These are phyloP conservation scores for Myotis davidii DNA, from an alignment of 2,113 vertebrate species.

Conservation along the genomic window DNA sequence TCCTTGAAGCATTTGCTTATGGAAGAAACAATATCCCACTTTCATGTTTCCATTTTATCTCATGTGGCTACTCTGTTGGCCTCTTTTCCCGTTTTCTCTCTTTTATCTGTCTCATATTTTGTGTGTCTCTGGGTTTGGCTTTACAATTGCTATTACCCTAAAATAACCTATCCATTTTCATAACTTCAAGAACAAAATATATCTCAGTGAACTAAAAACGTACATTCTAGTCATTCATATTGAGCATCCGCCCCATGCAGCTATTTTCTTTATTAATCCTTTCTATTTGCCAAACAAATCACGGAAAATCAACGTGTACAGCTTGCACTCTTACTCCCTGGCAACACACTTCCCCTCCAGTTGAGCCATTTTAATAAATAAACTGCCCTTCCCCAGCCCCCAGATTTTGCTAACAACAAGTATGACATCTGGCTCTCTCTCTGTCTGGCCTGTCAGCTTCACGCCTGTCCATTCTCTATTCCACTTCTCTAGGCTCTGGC, in stretches of 20 bases:
- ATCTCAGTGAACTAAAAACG: background rate
- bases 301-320: background rate
- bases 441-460: background rate
- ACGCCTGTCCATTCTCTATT: background rate
- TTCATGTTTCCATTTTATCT: background rate
- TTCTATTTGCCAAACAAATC: background rate
- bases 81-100: background rate
- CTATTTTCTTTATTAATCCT: background rate
- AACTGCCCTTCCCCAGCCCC: background rate
- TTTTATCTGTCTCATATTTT: background rate
- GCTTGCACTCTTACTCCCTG: background rate
- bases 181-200: background rate
- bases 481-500: background rate
- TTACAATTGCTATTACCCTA: background rate
- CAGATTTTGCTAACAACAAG: background rate
- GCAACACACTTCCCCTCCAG: background rate
- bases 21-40: background rate
- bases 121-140: background rate
- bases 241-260: background rate
- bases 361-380: background rate
- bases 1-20: background rate
- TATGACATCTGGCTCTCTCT: background rate
- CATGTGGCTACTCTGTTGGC: background rate
- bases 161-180: background rate
- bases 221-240: background rate